Evolutionary conservation across 2,888 invertebrate species (phyloP), one percentile per base, ranked within the genome.

Genomic region (Eristalinus aeneus): DNA sequence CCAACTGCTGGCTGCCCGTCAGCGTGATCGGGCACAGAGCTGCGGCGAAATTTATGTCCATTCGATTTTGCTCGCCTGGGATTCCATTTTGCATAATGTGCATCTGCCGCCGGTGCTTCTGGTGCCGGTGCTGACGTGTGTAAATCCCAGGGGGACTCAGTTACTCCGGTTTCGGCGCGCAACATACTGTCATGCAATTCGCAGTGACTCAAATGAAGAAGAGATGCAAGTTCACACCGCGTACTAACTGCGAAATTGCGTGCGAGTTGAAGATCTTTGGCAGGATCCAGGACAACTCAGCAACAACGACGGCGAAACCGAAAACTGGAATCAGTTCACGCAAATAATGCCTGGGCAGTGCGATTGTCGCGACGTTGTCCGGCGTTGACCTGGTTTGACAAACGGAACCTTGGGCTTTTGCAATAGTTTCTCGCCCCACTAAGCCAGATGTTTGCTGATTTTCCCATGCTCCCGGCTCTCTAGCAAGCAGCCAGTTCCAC

Each of bases 41-140:
- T 73, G 23, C 61, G 76, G 68, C 68, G 79, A 82, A 88, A 84
- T 87, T 79, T 88, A 88, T 88, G 81, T 85, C 71, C 73, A 65
- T 73, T 46, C 80, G 75, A 78, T 83, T 76, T 82, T 77, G 73
- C 78, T 78, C 78, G 78, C 75, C 81, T 83, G 88, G 88, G 88
- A 88, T 88, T 88, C 88, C 88, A 88, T 88, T 88, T 88, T 88
- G 88, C 88, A 88, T 88, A 88, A 88, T 88, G 88, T 88, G 88
- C 88, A 88, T 88, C 88, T 88, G 88, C 88, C 79, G 88, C 58
- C 68, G 79, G 39, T 46, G 39, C 39, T 46, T n/a, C 16, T 46
- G n/a, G 46, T 16, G 34, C 46, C 73, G 67, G 75, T 80, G 54
- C 71, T 64, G 56, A 58, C 39, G 4, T 36, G 12, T 60, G 20